Conservation (phyloP, 2,797 vertebrate genomes). For the Sebastes wilsoni region DNA sequence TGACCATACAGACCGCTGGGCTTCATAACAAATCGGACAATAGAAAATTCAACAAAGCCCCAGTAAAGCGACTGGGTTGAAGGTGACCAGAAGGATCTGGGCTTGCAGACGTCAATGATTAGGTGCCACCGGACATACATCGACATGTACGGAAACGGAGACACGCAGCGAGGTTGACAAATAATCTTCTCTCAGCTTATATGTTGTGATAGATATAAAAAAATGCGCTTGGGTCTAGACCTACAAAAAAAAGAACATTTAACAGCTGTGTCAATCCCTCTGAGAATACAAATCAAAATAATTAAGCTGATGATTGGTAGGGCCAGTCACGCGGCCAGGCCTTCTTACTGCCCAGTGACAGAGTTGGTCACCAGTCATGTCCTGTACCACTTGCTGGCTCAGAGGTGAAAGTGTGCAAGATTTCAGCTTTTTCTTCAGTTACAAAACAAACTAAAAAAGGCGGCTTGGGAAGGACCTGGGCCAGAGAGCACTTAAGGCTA, state of each 20-base stretch:
- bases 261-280: slow-evolving; percentile 73
- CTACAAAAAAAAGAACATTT: slow-evolving; percentile 44
- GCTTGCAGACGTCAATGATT: slow-evolving; percentile 67
- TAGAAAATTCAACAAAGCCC: slow-evolving; percentile 67
- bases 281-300: slow-evolving; percentile 63
- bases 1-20: slow-evolving; percentile 54
- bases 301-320: slow-evolving; percentile 77
- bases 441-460: slow-evolving; percentile 69
- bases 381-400: slow-evolving; percentile 81
- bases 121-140: slow-evolving; percentile 60
- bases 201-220: slow-evolving; percentile 67
- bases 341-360: slow-evolving; percentile 63
- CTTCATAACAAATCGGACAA: slow-evolving; percentile 53
- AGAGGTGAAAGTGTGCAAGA: slow-evolving; percentile 87
- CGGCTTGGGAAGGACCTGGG: slow-evolving; percentile 78
- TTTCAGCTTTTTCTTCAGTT: slow-evolving; percentile 80
- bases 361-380: slow-evolving; percentile 64
- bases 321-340: slow-evolving; percentile 69
- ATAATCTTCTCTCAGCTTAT: slow-evolving; percentile 80
- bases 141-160: slow-evolving; percentile 45
- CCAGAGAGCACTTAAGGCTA: slow-evolving; percentile 87
- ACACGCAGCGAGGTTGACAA: slow-evolving; percentile 54
- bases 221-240: slow-evolving; percentile 57
- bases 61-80: slow-evolving; percentile 55
- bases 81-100: slow-evolving; percentile 65